Percentiles rank a stretch among this genome's conserved stretches.
These are phyloP conservation scores for Sinosuthora webbiana DNA, from an alignment of 2,113 vertebrate genomes.

Conservation along the genomic window DNA sequence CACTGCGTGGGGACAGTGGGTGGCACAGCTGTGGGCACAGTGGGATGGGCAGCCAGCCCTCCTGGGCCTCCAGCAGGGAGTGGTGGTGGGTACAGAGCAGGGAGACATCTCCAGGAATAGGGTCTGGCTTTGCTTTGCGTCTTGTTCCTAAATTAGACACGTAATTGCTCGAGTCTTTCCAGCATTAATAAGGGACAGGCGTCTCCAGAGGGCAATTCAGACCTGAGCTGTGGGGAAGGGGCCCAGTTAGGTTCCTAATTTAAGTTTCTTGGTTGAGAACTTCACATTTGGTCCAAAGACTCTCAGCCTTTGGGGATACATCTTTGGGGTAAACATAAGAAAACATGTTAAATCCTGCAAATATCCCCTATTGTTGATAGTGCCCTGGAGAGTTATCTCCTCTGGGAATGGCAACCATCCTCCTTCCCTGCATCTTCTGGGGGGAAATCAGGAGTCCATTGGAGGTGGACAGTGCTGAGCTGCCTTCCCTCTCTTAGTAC, in stretches of 20 bases:
- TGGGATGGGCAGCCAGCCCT: not conserved
- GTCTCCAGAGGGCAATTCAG: not conserved
- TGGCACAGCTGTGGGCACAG: not conserved
- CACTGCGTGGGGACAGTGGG: accelerated
- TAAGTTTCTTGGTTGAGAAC: not conserved
- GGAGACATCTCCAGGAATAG: not conserved
- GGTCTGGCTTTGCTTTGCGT: not conserved
- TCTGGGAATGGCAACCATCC: accelerated
- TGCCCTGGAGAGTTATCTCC: not conserved
- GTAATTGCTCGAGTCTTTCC: not conserved
- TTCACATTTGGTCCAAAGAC: not conserved
- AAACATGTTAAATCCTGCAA: not conserved
- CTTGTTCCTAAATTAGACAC: not conserved
- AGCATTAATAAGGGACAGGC: not conserved
- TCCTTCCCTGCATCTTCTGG: not conserved
- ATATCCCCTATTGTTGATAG: not conserved
- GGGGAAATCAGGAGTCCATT: accelerated
- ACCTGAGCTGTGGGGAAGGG: not conserved
- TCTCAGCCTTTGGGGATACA: not conserved
- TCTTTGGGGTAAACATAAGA: not conserved
- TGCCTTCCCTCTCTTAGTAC: not conserved
- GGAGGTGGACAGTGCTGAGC: not conserved
- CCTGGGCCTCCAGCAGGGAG: not conserved
- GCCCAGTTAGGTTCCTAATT: not conserved
- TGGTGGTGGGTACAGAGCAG: not conserved